Evolutionary conservation across 1,140 invertebrate genomes (phyloP), one percentile per base, ranked within the genome.

Genomic region (Caenorhabditis brenneri): DNA sequence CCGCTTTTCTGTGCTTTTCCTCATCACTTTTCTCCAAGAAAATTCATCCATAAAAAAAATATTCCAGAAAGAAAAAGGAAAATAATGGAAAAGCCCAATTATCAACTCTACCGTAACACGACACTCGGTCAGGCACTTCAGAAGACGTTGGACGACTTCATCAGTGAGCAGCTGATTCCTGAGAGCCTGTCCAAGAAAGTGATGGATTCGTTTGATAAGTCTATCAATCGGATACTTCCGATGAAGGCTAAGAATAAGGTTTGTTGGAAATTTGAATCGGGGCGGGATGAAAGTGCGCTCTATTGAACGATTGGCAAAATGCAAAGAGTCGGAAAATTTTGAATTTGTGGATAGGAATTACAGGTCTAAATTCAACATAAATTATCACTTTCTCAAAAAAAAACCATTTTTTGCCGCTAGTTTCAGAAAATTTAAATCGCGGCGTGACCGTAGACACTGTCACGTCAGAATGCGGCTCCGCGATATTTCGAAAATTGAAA

Each of bases 91-190:
- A 74, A 74, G 24, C 46, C 84, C 7, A 94, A 95, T 87, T 97
- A 99, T 92, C 96, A 98, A 92, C 92, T 98, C 12, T 98, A 99
- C 91, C 94, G 97, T 91, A 98, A 98, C 90, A 98, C 97, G n/a
- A 99, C 97, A 1, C 93, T 99, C 84, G 97, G 97, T 0, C 95
- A 97, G 91, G 97, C 96, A 1, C 92, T 99, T 69, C 97, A 98
- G 92, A 96, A 98, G 92, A 97, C 95, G 91, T 92, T 97, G 9
- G 96, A 97, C 89, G 96, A 97, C 92, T 92, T 97, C 55, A 95
- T 97, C 88, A 22, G n/a, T 5, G 83, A 85, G 1, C 79, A 85
- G n/a, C 96, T 97, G 93, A 97, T 98, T 86, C 96, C 96, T 22
- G 95, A 95, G 60, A 94, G 94, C 84, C 92, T 98, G 84, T 96